Percentiles rank a stretch among this genome's conserved stretches.
Evolutionary conservation across 2,113 vertebrate species (phyloP).

Genomic region (Heterotis niloticus): DNA sequence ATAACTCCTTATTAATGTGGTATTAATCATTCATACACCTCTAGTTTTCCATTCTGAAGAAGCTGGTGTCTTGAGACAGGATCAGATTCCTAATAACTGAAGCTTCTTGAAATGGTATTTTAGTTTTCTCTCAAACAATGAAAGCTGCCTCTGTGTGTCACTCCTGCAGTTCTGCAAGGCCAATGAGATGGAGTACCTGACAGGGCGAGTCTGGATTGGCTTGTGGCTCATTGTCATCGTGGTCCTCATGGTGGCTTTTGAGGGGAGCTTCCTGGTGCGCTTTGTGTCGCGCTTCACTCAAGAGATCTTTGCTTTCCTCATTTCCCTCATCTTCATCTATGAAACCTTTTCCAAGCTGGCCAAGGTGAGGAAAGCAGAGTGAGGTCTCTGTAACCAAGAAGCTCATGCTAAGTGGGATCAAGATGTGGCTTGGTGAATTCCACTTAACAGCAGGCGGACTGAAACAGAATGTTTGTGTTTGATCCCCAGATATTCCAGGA

Average conservation of each 20-base stretch:
- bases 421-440: not conserved
- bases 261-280: conserved; percentile 95
- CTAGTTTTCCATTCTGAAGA: too few relatives aligned
- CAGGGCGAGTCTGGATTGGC: conserved; percentile 93
- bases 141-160: not conserved
- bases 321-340: conserved; percentile 95
- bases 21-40: too few relatives aligned
- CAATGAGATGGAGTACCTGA: conserved; percentile 84
- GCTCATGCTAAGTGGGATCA: not conserved
- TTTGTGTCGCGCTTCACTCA: conserved; percentile 94
- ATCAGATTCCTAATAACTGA: too few relatives aligned
- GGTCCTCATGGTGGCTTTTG: conserved; percentile 81
- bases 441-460: not conserved
- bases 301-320: conserved; percentile 93
- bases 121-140: not conserved
- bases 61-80: too few relatives aligned
- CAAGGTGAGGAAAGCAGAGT: conserved; percentile 62
- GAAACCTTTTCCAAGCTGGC: conserved; percentile 87
- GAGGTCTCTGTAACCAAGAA: not conserved
- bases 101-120: too few relatives aligned
- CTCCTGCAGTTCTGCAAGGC: conserved; percentile 79
- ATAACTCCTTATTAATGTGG: not conserved
- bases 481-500: conserved; percentile 81
- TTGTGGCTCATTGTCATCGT: conserved; percentile 90
- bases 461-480: not conserved